A percentile compares a stretch with the other conserved stretches of the same genome.
These are phyloP conservation scores for Okapia johnstoni DNA, from an alignment of 2,113 vertebrate genomes.

Conservation along the genomic window DNA sequence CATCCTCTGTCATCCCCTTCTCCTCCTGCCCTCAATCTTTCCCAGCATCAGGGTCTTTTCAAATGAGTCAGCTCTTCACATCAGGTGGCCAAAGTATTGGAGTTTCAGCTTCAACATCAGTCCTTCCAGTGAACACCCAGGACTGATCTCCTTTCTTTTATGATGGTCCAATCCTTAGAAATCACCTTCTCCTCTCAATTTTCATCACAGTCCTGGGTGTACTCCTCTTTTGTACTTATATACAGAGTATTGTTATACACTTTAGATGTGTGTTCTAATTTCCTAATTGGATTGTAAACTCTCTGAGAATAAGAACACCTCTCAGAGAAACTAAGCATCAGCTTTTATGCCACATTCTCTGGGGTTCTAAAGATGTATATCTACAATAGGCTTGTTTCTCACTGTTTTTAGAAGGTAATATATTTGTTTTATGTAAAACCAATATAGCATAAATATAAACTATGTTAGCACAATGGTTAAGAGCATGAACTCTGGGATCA, in stretches of 20 bases:
- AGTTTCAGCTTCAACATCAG: too few relatives aligned
- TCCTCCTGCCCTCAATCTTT: too few relatives aligned
- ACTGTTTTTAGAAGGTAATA: background rate
- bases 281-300: background rate
- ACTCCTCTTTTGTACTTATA: background rate
- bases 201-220: background rate
- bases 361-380: background rate
- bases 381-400: background rate
- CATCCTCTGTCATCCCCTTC: too few relatives aligned
- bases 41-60: too few relatives aligned
- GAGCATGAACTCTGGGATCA: background rate
- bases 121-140: too few relatives aligned
- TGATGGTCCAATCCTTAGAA: background rate
- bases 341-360: background rate
- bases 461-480: background rate
- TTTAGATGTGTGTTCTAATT: background rate
- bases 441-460: background rate
- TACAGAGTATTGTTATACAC: background rate
- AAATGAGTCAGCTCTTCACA: too few relatives aligned
- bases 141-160: background rate
- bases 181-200: background rate
- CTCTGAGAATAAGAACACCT: background rate
- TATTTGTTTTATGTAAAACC: background rate
- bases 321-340: background rate
- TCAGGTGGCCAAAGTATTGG: too few relatives aligned